Evolutionary conservation across 2,797 vertebrate species (phyloP), one percentile per base, ranked within the genome.

Genomic region (Diplodus puntazzo): DNA sequence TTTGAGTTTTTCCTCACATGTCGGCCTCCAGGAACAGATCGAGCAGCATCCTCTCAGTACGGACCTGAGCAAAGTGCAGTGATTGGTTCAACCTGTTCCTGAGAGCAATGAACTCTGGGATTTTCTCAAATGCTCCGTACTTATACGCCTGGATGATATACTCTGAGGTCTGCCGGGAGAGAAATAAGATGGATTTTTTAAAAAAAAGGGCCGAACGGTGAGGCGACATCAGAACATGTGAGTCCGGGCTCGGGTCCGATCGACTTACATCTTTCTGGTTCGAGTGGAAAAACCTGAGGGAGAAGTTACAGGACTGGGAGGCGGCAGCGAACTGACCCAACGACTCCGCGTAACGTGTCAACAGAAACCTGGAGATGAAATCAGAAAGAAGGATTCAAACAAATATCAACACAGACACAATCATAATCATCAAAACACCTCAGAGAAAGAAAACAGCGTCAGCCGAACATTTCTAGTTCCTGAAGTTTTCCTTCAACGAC

Each of bases 241-340:
- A 45, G 0, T 20, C 57, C 0, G 23, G 6, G 11, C 54, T 39
- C n/a, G n/a, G 3, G 53, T 2, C 30, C 18, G 20, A 30, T 1
- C 2, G 82, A 97, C 98, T 97, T 93, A 99, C 98, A 99, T 99
- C 98, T 99, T 99, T 99, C 97, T 99, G 98, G 96, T 99, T 99
- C 57, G 98, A 99, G 96, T 99, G 98, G 96, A 99, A 99, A 97
- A 99, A 99, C 97, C 98, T 98, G 97, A 99, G 98, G 88, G 98
- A 98, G 93, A 98, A 99, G 84, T 98, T 99, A 94, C 96, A 99
- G 85, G 98, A 96, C 88, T 99, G 98, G 84, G 98, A 98, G 64
- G 98, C 97, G 91, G 97, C 97, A 88, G 97, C 94, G 3, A 98
- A 99, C 83, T 99, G 98, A 89, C 98, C 98, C 92, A 98, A 88